Base-by-base conservation (phyloP, 2,113 vertebrate genomes). In the Lamprologus callipterus region DNA sequence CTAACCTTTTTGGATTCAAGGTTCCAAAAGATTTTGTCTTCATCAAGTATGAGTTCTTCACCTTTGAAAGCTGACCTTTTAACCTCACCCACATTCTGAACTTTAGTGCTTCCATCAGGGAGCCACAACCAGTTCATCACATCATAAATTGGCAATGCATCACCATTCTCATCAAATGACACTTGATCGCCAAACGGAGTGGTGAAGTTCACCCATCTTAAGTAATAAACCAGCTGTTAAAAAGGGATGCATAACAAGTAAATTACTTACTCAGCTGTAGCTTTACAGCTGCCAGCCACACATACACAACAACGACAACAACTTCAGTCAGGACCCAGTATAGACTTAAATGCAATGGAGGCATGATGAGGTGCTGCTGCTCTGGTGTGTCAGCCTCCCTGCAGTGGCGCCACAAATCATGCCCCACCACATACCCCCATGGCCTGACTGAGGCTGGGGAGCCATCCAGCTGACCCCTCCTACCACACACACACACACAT, bases 181-280 rank as follows among this genome's bases (percentile, higher is more conserved):
- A 53, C 49, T 53, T 53, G 49, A 53, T 53, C 49, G 0, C 49
- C 49, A n/a, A 53, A 53, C 0, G 5, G 19, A 53, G 49, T 53
- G 9, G 49, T 53, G 49, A 53, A 53, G 49, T 53, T 53, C 0
- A 53, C 49, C 3, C 42, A 4, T 51, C 2, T 3, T 3, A 53
- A 53, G 49, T 53, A 53, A 53, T 53, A 53, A 6, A 53, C 1
- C 0, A 53, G 49, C 49, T 53, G 0, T 53, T 10, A 53, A 53
- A 53, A 49, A 49, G 47, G 47, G 8, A 49, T 9, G 47, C 4
- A 49, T 49, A 17, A 49, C 4, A 49, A 49, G 1, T 49, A 19
- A 49, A 3, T 49, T 49, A 49, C 9, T 53, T 53, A 1, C 17
- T 51, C 49, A 19, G 49, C 49, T 2, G 0, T 19, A 53, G 1